Evolutionary conservation across 2,797 vertebrate genomes (phyloP).

Genomic region (Cyprinodon diabolis): DNA sequence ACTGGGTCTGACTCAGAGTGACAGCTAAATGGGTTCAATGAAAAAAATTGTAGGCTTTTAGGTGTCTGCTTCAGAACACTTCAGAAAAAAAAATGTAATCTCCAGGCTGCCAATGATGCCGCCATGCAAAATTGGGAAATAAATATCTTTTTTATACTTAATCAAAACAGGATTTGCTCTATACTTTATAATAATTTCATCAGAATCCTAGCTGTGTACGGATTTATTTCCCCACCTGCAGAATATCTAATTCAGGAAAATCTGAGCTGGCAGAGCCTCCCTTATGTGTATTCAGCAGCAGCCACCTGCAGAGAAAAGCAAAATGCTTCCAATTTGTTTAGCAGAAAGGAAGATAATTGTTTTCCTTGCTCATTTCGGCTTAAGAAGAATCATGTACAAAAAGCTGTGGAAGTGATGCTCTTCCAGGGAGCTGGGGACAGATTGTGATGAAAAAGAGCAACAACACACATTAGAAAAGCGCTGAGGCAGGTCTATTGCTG

Average conservation of each 20-base stretch:
- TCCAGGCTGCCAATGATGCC: neutral
- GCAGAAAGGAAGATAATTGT: conserved; percentile 1
- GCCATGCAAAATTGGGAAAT: neutral
- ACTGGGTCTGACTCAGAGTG: neutral
- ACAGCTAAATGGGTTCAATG: neutral
- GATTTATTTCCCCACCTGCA: conserved; percentile 10
- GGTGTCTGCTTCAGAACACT: conserved; percentile 1
- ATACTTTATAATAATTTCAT: neutral
- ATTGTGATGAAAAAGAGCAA: neutral
- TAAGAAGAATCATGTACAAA: conserved; percentile 3
- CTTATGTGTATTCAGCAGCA: conserved; percentile 4
- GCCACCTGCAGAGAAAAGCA: neutral
- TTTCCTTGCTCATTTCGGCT: conserved; percentile 4
- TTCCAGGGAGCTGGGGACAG: neutral
- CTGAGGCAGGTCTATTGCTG: neutral
- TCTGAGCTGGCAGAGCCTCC: conserved; percentile 1
- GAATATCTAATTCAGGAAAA: conserved; percentile 4
- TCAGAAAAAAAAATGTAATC: neutral
- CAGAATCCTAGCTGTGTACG: neutral
- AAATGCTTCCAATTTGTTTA: neutral
- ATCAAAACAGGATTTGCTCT: conserved; percentile 1
- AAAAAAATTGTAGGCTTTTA: neutral
- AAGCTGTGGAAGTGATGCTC: conserved; percentile 2
- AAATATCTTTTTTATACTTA: conserved; percentile 2
- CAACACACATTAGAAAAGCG: neutral